These are phyloP conservation scores for Criorhina ranunculi DNA, from an alignment of 2,888 invertebrate genomes.

Conservation along the genomic window DNA sequence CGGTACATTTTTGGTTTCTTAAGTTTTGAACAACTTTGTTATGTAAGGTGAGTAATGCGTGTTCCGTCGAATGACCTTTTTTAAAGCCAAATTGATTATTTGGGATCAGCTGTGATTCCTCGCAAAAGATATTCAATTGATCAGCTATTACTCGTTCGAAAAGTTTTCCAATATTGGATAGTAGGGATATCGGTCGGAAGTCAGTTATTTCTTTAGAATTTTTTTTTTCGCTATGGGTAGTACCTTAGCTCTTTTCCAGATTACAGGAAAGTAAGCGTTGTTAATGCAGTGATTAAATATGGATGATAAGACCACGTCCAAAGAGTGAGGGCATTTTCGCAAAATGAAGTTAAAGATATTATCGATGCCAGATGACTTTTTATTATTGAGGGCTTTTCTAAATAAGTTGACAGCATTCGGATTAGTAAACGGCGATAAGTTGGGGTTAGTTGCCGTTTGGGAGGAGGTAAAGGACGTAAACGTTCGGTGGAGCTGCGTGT, in stretches of 20 bases:
- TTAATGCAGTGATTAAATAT: constrained; percentile 24
- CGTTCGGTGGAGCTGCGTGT: background rate
- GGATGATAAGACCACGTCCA: background rate
- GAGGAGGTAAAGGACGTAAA: background rate
- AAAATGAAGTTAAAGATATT: constrained; percentile 18
- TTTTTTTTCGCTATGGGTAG: too few species aligned
- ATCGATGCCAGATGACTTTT: constrained; percentile 10
- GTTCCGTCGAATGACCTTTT: background rate
- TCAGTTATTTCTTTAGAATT: constrained; percentile 1
- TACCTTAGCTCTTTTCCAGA: background rate
- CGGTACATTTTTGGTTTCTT: background rate
- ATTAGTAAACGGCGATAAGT: constrained; percentile 8
- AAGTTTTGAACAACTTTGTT: constrained; percentile 2
- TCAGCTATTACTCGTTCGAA: constrained; percentile 3
- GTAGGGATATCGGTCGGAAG: constrained; percentile 13
- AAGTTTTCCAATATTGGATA: constrained; percentile 11
- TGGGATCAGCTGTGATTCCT: background rate
- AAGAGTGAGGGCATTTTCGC: constrained; percentile 11
- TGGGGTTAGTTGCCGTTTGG: background rate
- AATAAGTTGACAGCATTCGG: background rate
- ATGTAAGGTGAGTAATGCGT: background rate
- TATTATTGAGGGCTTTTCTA: constrained; percentile 3
- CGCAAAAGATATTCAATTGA: background rate
- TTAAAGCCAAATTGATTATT: background rate
- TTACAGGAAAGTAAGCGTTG: constrained; percentile 6